These are phyloP conservation scores for Teleogryllus occipitalis DNA, from an alignment of 1,140 invertebrate genomes.

Conservation along the genomic window DNA sequence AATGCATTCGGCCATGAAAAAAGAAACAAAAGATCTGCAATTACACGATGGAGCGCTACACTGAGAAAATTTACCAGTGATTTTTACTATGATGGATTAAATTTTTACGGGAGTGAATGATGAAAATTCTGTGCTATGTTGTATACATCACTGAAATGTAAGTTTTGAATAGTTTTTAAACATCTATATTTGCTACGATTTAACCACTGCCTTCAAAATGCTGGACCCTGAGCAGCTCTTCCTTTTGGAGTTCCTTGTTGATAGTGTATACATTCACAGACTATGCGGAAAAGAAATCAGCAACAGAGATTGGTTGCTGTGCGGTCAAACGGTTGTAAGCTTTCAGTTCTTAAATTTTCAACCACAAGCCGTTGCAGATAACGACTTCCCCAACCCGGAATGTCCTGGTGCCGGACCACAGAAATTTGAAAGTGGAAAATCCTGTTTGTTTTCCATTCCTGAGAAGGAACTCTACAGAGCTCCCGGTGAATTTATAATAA, in stretches of 20 bases:
- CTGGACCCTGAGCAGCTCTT: neutral
- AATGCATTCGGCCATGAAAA: too few relatives aligned
- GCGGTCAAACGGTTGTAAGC: neutral
- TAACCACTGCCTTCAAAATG: neutral
- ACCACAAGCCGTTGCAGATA: neutral
- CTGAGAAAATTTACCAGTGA: too few relatives aligned
- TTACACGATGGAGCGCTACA: too few relatives aligned
- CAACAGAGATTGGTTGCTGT: neutral
- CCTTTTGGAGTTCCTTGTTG: neutral
- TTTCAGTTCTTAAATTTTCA: conserved; percentile 10
- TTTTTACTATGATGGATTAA: too few relatives aligned
- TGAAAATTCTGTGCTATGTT: too few relatives aligned
- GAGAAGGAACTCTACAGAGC: neutral
- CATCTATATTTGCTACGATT: too few relatives aligned
- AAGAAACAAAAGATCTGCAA: too few relatives aligned
- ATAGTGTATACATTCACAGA: conserved; percentile 2
- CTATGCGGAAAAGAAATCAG: neutral
- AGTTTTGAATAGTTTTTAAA: too few relatives aligned
- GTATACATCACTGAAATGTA: too few relatives aligned
- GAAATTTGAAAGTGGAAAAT: conserved; percentile 8
- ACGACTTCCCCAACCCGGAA: neutral
- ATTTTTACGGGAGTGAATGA: too few relatives aligned
- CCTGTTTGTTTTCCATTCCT: neutral
- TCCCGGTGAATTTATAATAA: neutral
- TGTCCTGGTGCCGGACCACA: neutral